Base-by-base conservation (phyloP, 2,888 invertebrate genomes). In the Cremastinae sp. region DNA sequence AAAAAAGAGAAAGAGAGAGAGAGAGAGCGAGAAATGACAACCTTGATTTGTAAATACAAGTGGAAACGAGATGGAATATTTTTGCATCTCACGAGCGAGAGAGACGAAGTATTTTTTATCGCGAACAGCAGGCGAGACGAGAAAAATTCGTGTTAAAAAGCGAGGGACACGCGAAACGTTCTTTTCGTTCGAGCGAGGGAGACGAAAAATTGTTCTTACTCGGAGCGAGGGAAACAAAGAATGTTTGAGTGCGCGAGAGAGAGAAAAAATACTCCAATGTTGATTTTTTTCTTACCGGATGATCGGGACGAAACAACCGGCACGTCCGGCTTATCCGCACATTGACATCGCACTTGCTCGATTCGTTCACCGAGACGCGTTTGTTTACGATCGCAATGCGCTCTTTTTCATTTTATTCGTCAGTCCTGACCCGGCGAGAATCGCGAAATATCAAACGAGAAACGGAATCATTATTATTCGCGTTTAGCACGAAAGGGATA, bases 241-340 rank as follows among this genome's bases (percentile, higher is more conserved):
- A n/a, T n/a, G n/a, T n/a, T n/a, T n/a, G n/a, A n/a, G n/a, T n/a
- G n/a, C n/a, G n/a, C n/a, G n/a, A n/a, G n/a, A n/a, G n/a, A n/a
- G n/a, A n/a, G n/a, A n/a, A n/a, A n/a, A n/a, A n/a, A n/a, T n/a
- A n/a, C n/a, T n/a, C n/a, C 43, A 56, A 39, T 71, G 16, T 65
- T 47, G 55, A 66, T 61, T 18, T 43, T 75, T 62, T 58, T 66
- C 79, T 79, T 79, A 81, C 80, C 78, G 75, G 66, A 78, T 61
- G 65, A 22, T 53, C 49, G 56, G 68, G 53, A 75, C 51, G 43
- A 49, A 47, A 41, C 58, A 45, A 55, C 59, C 75, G 41, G 56
- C 49, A 49, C 72, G 56, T 75, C 56, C 35, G 64, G 73, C 69
- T 68, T 75, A 18, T 10, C 47, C 49, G 22, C 49, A 45, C 72